phyloP scores from a whole-genome alignment of 1,140 invertebrate species.

The Caenorhabditis inopinata region DNA sequence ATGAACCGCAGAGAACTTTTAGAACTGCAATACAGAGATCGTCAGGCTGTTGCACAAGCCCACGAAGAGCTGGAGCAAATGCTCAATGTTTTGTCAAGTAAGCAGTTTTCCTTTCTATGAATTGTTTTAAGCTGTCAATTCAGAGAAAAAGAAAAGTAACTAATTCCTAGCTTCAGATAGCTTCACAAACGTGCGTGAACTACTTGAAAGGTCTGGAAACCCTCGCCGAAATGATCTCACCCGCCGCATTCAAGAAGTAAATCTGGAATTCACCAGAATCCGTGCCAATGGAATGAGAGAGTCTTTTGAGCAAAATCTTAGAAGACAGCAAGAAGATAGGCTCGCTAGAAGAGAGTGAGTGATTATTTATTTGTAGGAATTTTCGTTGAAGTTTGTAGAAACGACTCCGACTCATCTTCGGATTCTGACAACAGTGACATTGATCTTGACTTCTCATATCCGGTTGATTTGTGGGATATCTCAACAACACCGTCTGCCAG shows the following conservation, averaged over 20 bases:
- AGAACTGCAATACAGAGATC: no score
- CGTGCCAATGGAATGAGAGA: constrained; percentile 1
- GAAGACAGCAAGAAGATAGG: background rate
- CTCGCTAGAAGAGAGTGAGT: background rate
- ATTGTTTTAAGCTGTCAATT: no score
- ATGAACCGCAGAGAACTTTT: no score
- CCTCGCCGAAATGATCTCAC: background rate
- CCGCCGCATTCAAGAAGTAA: background rate
- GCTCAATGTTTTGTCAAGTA: no score
- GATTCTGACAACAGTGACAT: background rate
- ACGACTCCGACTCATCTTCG: background rate
- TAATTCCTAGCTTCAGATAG: no score
- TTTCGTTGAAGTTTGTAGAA: background rate
- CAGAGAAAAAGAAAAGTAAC: no score
- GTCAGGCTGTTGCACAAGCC: no score
- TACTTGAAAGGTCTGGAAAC: background rate
- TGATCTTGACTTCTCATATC: background rate
- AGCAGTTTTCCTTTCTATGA: no score
- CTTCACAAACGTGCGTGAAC: background rate
- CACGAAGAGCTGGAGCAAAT: no score
- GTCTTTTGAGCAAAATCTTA: background rate
- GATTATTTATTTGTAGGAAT: no score
- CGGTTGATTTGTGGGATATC: background rate
- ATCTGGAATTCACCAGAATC: background rate
- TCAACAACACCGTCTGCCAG: background rate